Base-by-base conservation (phyloP, 2,888 invertebrate species). In the Sepiola atlantica region DNA sequence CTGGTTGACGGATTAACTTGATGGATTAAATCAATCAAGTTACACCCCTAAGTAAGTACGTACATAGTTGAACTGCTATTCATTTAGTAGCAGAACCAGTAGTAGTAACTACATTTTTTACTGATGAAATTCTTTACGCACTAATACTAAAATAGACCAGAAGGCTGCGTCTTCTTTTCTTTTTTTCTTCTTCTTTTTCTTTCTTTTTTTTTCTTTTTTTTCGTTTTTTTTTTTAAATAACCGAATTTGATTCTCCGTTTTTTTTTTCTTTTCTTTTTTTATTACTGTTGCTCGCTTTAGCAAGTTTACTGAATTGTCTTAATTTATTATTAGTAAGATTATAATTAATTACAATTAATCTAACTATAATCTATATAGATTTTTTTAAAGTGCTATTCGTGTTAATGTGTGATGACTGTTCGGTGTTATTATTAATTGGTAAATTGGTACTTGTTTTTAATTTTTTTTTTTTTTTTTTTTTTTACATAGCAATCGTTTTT, bases 41-140 rank as follows among this genome's bases (percentile, higher is more conserved):
- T 77, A 77, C 77, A 77, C 77, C 77, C 77, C 77, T 77, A 77
- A 77, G 77, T 77, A n/a, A 61, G 61, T n/a, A 77, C n/a, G 61
- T n/a, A 77, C n/a, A 77, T 77, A 77, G 77, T 77, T 18, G 77
- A 77, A 77, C 77, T 77, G 32, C 77, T 77, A 77, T 77, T 77
- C 77, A n/a, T 77, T 45, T n/a, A 77, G 77, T 77, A 77, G 32
- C 77, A 77, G 77, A 77, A 77, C 77, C 77, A 77, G 77, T 32
- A 77, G 77, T 77, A 77, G 61, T 61, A 28, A 28, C 28, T 61
- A 77, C n/a, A 77, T n/a, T 77, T 77, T n/a, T 77, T n/a, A 77
- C 77, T 77, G 77, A n/a, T 77, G 77, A 77, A 21, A 77, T 77
- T 77, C 77, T 77, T 77, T 77, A 61, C 61, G 2, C 28, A 61